Base-by-base conservation (phyloP, 2,113 vertebrate genomes). In the Sinocyclocheilus anophthalmus region DNA sequence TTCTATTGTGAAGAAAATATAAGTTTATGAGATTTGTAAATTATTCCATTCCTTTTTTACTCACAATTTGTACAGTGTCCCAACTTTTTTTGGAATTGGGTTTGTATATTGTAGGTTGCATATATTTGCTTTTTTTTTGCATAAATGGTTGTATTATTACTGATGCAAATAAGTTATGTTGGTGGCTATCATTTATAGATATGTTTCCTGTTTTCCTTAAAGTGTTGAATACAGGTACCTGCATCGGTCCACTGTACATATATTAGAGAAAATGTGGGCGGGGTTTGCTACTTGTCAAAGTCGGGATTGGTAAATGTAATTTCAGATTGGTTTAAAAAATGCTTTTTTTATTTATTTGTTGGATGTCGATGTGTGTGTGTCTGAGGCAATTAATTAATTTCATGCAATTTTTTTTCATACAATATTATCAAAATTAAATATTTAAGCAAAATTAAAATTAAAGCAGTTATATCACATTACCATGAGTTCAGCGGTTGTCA, bases 251-350 rank as follows among this genome's bases (percentile, higher is more conserved):
- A 37, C 9, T 72, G 69, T 72, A 39, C 9, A 70, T 79, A 59
- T 80, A 48, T 61, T 6, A n/a, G 37, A 81, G 26, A 3, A 24
- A 42, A 45, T 81, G 80, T 70, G 59, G 89, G 89, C 1, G 81
- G 73, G 76, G 82, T 76, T 63, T 76, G 37, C 39, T 53, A 55
- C 63, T 63, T 55, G 39, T 55, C 16, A 30, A 9, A 37, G 63
- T 77, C 22, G 63, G 45, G 20, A 13, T 30, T 37, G 22, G 26
- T 37, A 75, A 12, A 59, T 50, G 5, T 4, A 1, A 37, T 63
- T 77, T 87, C 4, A n/a, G 20, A 72, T 72, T 30, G 75, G 13
- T 42, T 42, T 7, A 42, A 42, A 33, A 33, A 33, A 33, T 30
- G 30, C 30, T 33, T 37, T 37, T 37, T 37, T 37, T 37, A 37